These are phyloP conservation scores for Trichogramma evanescens DNA, from an alignment of 2,888 invertebrate species.

Conservation along the genomic window DNA sequence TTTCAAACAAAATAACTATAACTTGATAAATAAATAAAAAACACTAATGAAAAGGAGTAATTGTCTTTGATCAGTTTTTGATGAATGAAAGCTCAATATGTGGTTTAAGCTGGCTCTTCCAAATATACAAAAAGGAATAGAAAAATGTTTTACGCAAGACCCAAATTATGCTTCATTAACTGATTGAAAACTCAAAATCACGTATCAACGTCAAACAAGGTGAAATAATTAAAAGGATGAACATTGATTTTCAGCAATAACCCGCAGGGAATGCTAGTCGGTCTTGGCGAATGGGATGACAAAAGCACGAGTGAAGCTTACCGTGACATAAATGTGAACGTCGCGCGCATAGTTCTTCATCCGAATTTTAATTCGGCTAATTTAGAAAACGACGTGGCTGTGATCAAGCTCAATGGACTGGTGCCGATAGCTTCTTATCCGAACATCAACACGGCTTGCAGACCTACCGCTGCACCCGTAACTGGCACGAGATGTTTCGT, in stretches of 20 bases:
- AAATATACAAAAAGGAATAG: too few relatives aligned
- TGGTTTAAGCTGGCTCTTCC: too few relatives aligned
- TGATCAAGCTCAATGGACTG: slow-evolving; percentile 58
- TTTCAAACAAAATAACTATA: too few relatives aligned
- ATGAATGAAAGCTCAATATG: too few relatives aligned
- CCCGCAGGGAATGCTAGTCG: slow-evolving; percentile 46
- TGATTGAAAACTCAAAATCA: too few relatives aligned
- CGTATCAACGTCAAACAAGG: too few relatives aligned
- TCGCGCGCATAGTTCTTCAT: slow-evolving; percentile 56
- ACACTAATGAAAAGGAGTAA: too few relatives aligned
- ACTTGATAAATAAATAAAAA: too few relatives aligned
- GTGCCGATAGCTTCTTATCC: slow-evolving; percentile 43
- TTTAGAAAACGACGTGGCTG: slow-evolving; percentile 74
- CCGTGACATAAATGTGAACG: slow-evolving; percentile 57
- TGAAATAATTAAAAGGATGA: too few relatives aligned
- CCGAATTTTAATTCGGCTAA: slow-evolving; percentile 65
- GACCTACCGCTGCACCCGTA: slow-evolving; percentile 42
- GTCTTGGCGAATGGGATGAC: slow-evolving; percentile 73
- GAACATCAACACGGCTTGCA: slow-evolving; percentile 51
- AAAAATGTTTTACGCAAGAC: too few relatives aligned
- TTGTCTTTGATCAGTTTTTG: too few relatives aligned
- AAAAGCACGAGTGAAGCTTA: slow-evolving; percentile 59
- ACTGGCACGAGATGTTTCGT: slow-evolving; percentile 55
- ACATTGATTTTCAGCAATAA: neutral
- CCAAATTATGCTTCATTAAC: too few relatives aligned